Percentiles rank a stretch among this genome's conserved stretches.
phyloP scores from a whole-genome alignment of 2,113 vertebrate genomes.

The Cygnus buccinator region DNA sequence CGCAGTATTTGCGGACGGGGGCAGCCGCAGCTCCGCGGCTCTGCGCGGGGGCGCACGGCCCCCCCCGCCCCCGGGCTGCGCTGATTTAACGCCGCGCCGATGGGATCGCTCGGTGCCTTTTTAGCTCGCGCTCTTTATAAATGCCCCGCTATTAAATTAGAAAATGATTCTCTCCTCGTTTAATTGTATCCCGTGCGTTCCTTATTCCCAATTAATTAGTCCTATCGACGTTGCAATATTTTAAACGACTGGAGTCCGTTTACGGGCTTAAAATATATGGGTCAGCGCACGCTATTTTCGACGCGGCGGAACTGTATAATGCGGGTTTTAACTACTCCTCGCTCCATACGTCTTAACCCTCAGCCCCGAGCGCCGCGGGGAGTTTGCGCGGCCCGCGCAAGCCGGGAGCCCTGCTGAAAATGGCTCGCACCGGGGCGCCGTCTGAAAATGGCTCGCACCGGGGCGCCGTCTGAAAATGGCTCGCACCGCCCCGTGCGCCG shows the following conservation, averaged over 20 bases:
- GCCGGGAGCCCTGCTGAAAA: not conserved
- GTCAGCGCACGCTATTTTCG: constrained; percentile 72
- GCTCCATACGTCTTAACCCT: constrained; percentile 73
- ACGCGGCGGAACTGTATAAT: constrained; percentile 76
- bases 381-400: not conserved
- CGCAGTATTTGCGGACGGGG: constrained; percentile 56
- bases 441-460: not conserved
- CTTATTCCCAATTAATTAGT: constrained; percentile 89
- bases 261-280: constrained; percentile 81
- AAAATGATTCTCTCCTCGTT: constrained; percentile 89
- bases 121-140: constrained; percentile 87
- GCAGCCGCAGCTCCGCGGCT: no score
- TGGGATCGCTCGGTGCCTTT: constrained; percentile 60
- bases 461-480: not conserved
- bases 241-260: constrained; percentile 84
- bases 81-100: no score
- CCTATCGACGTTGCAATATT: constrained; percentile 86
- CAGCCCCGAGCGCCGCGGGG: not conserved
- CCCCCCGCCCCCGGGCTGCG: no score
- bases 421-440: not conserved
- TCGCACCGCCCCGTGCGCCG: not conserved
- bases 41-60: no score
- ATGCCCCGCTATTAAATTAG: constrained; percentile 87
- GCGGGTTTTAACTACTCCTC: constrained; percentile 77
- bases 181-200: constrained; percentile 86